Percentiles rank a stretch among this genome's conserved stretches.
Evolutionary conservation across 2,113 vertebrate genomes (phyloP).

Genomic region (Grammomys dolichurus): DNA sequence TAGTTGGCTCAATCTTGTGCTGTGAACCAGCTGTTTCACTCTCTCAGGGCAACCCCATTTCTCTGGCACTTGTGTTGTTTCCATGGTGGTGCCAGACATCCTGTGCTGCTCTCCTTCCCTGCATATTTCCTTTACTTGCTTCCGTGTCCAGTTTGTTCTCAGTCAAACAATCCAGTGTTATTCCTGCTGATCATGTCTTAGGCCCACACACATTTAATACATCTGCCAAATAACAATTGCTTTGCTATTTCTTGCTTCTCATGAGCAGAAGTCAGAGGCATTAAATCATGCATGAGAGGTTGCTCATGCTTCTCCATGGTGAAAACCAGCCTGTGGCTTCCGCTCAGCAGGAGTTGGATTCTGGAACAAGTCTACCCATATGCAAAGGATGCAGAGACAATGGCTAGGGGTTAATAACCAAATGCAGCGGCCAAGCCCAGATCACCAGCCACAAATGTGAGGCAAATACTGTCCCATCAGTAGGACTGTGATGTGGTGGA

Average conservation of each 20-base stretch:
- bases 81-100: neutral
- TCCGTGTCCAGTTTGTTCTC: neutral
- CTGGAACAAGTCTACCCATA: neutral
- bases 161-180: neutral
- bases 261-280: too few relatives aligned
- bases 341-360: neutral
- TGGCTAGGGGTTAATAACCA: neutral
- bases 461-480: too few relatives aligned
- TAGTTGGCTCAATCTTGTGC: neutral
- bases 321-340: neutral
- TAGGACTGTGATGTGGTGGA: neutral
- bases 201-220: neutral
- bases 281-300: too few relatives aligned
- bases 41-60: fast-evolving
- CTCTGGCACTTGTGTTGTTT: neutral
- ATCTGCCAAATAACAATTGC: neutral
- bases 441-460: neutral
- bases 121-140: neutral
- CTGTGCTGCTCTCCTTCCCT: neutral
- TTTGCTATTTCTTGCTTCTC: neutral
- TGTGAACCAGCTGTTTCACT: neutral
- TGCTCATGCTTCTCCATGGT: fast-evolving
- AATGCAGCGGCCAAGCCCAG: neutral
- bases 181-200: neutral
- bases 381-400: neutral